A percentile compares a stretch with the other conserved stretches of the same genome.
These are phyloP conservation scores for Abramis brama DNA, from an alignment of 2,113 vertebrate genomes.

Conservation along the genomic window DNA sequence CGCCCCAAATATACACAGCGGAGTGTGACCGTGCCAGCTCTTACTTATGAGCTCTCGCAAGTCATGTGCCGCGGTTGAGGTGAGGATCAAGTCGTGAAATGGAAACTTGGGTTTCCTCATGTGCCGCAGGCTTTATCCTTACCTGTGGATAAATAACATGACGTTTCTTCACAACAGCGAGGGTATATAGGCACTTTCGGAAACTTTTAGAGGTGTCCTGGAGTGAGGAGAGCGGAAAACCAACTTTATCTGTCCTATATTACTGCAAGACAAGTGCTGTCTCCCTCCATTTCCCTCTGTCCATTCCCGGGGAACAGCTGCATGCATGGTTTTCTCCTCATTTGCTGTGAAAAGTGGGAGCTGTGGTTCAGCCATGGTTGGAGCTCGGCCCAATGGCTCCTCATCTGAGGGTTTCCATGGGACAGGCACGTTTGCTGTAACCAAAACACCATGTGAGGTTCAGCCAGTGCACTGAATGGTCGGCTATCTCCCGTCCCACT, in stretches of 20 bases:
- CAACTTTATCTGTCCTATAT: constrained; percentile 21
- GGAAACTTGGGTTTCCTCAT: constrained; percentile 25
- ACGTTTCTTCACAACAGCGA: background rate
- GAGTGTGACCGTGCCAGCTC: background rate
- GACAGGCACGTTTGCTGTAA: constrained; percentile 59
- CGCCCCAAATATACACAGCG: constrained; percentile 14
- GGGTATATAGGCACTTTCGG: constrained; percentile 10
- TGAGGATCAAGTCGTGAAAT: constrained; percentile 6
- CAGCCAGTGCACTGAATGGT: constrained; percentile 37
- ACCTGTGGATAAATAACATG: constrained; percentile 35
- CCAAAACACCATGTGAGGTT: constrained; percentile 65
- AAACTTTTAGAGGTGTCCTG: constrained; percentile 21
- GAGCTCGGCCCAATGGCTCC: constrained; percentile 64
- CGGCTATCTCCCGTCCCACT: constrained; percentile 8
- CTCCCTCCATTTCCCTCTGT: constrained; percentile 34
- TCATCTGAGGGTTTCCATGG: constrained; percentile 50
- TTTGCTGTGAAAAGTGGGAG: constrained; percentile 51
- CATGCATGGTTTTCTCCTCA: constrained; percentile 67
- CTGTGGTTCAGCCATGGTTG: constrained; percentile 66
- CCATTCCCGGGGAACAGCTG: constrained; percentile 70
- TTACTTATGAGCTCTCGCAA: background rate
- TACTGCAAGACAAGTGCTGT: constrained; percentile 41
- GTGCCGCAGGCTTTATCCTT: constrained; percentile 23
- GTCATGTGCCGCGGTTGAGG: constrained; percentile 23
- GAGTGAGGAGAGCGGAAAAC: constrained; percentile 24